These are phyloP conservation scores for Cephus runcator DNA, from an alignment of 2,888 invertebrate genomes.

Conservation along the genomic window DNA sequence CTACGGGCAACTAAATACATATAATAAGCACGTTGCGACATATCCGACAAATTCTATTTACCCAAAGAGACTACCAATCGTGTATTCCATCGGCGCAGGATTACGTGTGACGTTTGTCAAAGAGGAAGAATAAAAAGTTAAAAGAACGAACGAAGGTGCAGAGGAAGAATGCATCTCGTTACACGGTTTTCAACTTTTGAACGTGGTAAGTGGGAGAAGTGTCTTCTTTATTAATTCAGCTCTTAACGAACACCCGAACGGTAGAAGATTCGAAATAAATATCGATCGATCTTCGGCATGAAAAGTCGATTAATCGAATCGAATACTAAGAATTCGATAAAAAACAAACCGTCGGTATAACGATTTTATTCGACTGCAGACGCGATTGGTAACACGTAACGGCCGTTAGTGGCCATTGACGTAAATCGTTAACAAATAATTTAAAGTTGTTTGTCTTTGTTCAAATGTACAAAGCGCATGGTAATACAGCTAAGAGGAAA, in stretches of 20 bases:
- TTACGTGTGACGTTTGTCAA: neutral
- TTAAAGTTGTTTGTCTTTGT: neutral
- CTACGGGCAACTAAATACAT: neutral
- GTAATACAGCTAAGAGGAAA: neutral
- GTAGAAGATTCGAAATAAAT: no score
- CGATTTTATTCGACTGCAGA: neutral
- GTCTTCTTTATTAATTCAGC: no score
- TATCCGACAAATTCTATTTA: neutral
- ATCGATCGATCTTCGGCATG: no score
- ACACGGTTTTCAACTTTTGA: neutral
- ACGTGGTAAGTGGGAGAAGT: no score
- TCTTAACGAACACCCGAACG: no score
- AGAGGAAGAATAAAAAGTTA: neutral
- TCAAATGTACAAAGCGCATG: neutral
- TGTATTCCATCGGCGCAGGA: neutral
- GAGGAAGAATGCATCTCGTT: neutral
- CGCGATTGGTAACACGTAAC: neutral
- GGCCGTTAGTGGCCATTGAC: neutral
- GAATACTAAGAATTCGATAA: neutral
- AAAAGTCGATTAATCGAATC: no score
- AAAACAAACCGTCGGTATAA: neutral
- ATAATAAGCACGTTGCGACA: neutral
- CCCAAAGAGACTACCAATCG: neutral
- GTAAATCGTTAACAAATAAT: neutral
- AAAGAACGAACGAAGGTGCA: neutral